These are phyloP conservation scores for Ibycter americanus DNA, from an alignment of 2,797 vertebrate species.

Conservation along the genomic window DNA sequence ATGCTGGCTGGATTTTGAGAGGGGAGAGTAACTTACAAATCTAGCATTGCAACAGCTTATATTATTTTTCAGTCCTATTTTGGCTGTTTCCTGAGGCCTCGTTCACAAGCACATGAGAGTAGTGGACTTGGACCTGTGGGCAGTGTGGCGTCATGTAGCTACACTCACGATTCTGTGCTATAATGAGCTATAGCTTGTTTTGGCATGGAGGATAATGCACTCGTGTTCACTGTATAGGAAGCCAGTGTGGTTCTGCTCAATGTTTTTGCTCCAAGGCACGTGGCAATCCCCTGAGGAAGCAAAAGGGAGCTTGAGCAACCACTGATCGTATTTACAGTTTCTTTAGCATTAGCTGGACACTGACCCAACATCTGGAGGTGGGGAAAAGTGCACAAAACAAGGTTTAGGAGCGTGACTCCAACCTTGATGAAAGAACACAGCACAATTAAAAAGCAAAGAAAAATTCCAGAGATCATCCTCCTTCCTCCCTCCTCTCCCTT, in stretches of 20 bases:
- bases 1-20: not conserved
- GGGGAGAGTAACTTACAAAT: not conserved
- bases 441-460: slow-evolving; percentile 14
- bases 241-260: rapidly evolving
- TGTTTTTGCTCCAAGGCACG: not conserved
- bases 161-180: rapidly evolving
- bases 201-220: rapidly evolving
- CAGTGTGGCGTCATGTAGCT: not conserved
- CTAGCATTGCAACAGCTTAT: not conserved
- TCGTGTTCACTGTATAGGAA: rapidly evolving
- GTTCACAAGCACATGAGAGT: not conserved
- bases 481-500: not conserved
- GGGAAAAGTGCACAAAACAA: not conserved
- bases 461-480: not conserved
- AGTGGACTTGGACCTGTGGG: not conserved
- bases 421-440: not conserved
- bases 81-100: not conserved
- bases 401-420: not conserved
- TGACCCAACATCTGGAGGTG: not conserved
- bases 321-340: not conserved
- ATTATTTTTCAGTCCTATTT: not conserved
- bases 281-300: not conserved
- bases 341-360: not conserved
- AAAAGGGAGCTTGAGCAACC: not conserved
- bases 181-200: not conserved